Percentiles rank a stretch among this genome's conserved stretches.
phyloP scores from a whole-genome alignment of 2,797 vertebrate species.

The Hafferia zeledoni region DNA sequence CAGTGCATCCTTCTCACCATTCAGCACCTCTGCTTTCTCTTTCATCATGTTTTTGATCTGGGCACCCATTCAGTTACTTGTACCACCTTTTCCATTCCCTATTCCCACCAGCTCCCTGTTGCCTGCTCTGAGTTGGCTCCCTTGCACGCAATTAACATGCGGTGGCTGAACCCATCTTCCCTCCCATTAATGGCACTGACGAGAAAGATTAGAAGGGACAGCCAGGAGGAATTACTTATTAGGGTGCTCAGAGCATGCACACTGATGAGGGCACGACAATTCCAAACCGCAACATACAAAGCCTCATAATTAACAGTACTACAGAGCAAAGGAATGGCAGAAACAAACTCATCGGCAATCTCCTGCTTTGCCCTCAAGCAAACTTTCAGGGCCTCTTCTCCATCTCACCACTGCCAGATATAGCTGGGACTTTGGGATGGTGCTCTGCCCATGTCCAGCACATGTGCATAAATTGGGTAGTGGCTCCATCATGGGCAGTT shows the following conservation, averaged over 20 bases:
- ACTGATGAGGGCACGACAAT: not conserved
- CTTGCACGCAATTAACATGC: not conserved
- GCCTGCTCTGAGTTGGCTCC: not conserved
- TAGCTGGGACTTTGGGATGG: not conserved
- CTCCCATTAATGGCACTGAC: not conserved
- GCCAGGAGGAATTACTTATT: conserved; percentile 44
- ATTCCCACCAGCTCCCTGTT: not conserved
- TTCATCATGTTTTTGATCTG: not conserved
- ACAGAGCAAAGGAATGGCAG: conserved; percentile 14
- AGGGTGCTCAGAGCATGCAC: not conserved
- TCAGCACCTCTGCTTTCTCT: not conserved
- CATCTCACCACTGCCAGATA: not conserved
- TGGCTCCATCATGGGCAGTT: not conserved
- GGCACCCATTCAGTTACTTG: not conserved
- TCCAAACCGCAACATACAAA: not conserved
- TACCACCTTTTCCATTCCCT: not conserved
- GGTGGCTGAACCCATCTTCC: not conserved
- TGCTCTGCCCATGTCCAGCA: not conserved
- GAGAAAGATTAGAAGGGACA: conserved; percentile 42
- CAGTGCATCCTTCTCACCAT: not conserved
- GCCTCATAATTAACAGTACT: conserved; percentile 35
- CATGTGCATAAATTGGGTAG: not conserved
- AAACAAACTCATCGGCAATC: conserved; percentile 29
- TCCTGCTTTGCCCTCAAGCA: not conserved
- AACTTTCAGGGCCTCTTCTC: not conserved